Conservation (phyloP, 2,888 invertebrate species). For the Cosmorhoe ocellata region DNA sequence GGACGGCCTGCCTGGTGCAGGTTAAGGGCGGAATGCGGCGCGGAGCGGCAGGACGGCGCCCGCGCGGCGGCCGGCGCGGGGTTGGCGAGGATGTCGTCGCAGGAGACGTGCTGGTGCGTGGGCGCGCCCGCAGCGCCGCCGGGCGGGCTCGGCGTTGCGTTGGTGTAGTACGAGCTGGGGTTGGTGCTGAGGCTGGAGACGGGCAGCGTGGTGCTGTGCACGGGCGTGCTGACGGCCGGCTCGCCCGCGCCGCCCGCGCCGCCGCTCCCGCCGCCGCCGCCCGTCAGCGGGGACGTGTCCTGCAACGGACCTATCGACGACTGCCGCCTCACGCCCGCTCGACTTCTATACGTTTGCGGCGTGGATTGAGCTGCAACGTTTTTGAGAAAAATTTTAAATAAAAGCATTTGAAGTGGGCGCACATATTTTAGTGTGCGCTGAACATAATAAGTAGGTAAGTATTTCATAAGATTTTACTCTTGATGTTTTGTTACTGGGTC, state of each 20-base stretch:
- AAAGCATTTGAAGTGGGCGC: not conserved
- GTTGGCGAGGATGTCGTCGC: constrained; percentile 73
- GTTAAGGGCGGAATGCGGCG: constrained; percentile 76
- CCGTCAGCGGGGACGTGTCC: constrained; percentile 76
- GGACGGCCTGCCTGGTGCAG: constrained; percentile 72
- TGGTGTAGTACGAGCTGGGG: constrained; percentile 83
- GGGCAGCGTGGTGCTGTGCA: constrained; percentile 76
- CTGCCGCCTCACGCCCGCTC: constrained; percentile 83
- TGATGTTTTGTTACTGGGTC: not conserved
- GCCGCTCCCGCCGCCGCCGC: constrained; percentile 44
- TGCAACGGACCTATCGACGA: constrained; percentile 84
- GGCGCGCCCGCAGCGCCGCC: constrained; percentile 48
- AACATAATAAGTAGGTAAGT: no score
- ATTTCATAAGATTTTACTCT: not conserved
- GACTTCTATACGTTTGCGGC: constrained; percentile 82
- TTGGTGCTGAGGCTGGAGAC: constrained; percentile 80
- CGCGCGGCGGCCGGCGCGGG: constrained; percentile 57
- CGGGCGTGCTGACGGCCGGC: constrained; percentile 72
- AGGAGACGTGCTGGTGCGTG: constrained; percentile 66
- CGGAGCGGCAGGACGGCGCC: constrained; percentile 71
- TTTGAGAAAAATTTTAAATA: not conserved
- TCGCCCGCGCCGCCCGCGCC: constrained; percentile 57
- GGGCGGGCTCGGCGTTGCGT: constrained; percentile 84
- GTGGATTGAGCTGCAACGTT: constrained; percentile 83
- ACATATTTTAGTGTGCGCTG: no score